phyloP scores from a whole-genome alignment of 1,140 invertebrate species.

The Scaptomyza pallida region DNA sequence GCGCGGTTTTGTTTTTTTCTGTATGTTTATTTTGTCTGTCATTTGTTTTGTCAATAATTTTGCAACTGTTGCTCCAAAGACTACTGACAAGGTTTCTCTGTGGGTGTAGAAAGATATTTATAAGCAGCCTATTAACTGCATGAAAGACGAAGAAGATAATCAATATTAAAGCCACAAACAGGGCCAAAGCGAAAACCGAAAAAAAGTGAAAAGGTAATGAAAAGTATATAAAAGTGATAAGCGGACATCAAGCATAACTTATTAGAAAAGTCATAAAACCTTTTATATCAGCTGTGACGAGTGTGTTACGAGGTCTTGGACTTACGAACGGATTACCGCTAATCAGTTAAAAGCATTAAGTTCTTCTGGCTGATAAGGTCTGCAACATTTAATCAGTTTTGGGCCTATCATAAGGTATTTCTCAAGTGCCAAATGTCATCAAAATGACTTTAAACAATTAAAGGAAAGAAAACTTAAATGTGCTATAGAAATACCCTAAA shows the following conservation, averaged over 20 bases:
- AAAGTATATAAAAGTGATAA: slow-evolving; percentile 50
- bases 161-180: slow-evolving; percentile 62
- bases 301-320: slow-evolving; percentile 8
- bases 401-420: not conserved
- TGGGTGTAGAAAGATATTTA: slow-evolving; percentile 34
- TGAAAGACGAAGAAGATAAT: slow-evolving; percentile 35
- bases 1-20: slow-evolving; percentile 10
- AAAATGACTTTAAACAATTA: not conserved
- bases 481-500: too few species aligned
- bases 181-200: slow-evolving; percentile 15
- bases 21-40: slow-evolving; percentile 38
- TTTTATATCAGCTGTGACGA: slow-evolving; percentile 9
- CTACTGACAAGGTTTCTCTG: slow-evolving; percentile 38
- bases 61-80: slow-evolving; percentile 73
- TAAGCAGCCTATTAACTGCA: slow-evolving; percentile 23
- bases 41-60: slow-evolving; percentile 78
- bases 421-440: slow-evolving; percentile 13
- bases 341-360: slow-evolving; percentile 24
- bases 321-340: slow-evolving; percentile 5
- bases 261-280: slow-evolving; percentile 44
- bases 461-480: not conserved
- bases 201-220: slow-evolving; percentile 50
- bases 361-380: slow-evolving; percentile 29
- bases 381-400: slow-evolving; percentile 11
- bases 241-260: slow-evolving; percentile 42